These are phyloP conservation scores for Steinernema scapterisci DNA, from an alignment of 2,888 invertebrate species.

Conservation along the genomic window DNA sequence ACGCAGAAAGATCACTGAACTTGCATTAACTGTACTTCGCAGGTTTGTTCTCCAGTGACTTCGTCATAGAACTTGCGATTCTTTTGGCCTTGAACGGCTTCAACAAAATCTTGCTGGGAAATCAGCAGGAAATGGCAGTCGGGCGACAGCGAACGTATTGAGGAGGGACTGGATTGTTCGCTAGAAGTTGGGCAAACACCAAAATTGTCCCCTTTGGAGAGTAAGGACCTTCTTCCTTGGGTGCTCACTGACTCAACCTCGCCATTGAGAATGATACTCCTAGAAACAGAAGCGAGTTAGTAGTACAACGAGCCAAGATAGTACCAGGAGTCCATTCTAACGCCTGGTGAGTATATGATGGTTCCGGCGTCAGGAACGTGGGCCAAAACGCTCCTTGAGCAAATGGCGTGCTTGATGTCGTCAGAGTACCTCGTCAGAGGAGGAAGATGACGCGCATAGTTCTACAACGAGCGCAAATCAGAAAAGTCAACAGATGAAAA, in stretches of 20 bases:
- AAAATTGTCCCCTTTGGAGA: slow-evolving; percentile 75
- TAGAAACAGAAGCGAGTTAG: slow-evolving; percentile 33
- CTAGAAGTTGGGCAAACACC: slow-evolving; percentile 97
- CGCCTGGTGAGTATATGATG: slow-evolving; percentile 94
- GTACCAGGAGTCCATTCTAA: slow-evolving; percentile 94
- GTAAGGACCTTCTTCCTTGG: slow-evolving; percentile 65
- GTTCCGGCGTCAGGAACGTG: slow-evolving; percentile 96
- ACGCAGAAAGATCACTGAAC: neutral
- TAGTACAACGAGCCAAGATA: neutral
- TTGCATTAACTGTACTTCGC: slow-evolving; percentile 80
- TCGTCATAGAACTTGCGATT: slow-evolving; percentile 81
- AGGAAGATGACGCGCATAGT: slow-evolving; percentile 91
- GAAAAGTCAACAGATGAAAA: slow-evolving; percentile 5
- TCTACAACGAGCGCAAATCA: slow-evolving; percentile 68
- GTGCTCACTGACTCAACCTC: slow-evolving; percentile 87
- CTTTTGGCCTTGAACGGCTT: slow-evolving; percentile 74
- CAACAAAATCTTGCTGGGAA: slow-evolving; percentile 91
- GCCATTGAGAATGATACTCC: slow-evolving; percentile 93
- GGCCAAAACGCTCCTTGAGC: slow-evolving; percentile 93
- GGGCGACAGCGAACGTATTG: slow-evolving; percentile 93
- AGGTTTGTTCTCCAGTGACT: slow-evolving; percentile 81
- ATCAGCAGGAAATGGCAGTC: slow-evolving; percentile 99
- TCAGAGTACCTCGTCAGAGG: slow-evolving; percentile 87
- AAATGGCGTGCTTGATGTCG: slow-evolving; percentile 88
- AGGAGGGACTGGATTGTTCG: slow-evolving; percentile 70